Conservation (phyloP, 2,113 vertebrate genomes). For the Petromus typicus region DNA sequence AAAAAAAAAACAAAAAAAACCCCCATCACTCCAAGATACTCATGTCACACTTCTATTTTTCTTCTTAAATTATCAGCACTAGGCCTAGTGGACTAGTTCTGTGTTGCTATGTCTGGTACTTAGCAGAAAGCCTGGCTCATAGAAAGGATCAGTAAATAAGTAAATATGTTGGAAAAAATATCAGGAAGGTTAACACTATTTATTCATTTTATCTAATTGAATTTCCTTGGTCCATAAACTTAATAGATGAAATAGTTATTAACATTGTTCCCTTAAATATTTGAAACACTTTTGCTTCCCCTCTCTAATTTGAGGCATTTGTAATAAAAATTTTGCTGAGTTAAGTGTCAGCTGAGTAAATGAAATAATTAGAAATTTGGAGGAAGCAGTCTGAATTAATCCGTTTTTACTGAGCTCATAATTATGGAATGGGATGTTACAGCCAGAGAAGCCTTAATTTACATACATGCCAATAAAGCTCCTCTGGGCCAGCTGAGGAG, state of each 20-base stretch:
- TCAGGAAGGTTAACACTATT: background rate
- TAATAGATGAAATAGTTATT: conserved; percentile 43
- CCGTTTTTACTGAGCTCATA: conserved; percentile 2
- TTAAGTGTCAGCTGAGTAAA: conserved; percentile 29
- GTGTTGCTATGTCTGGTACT: background rate
- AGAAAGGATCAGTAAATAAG: background rate
- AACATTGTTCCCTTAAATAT: conserved; percentile 22
- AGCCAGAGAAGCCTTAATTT: background rate
- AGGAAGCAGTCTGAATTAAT: background rate
- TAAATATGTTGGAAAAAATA: background rate
- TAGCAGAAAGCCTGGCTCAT: background rate
- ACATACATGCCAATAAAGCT: background rate
- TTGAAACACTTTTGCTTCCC: background rate
- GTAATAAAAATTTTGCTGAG: conserved; percentile 51
- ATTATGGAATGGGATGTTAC: background rate
- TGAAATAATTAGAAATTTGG: conserved; percentile 41
- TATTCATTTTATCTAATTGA: conserved; percentile 1
- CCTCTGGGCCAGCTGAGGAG: background rate
- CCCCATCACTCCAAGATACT: background rate
- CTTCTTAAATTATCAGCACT: background rate
- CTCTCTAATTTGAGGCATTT: background rate
- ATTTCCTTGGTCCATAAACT: background rate
- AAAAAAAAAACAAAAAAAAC: background rate
- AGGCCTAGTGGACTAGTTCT: background rate
- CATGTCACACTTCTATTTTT: background rate